Base-by-base conservation (phyloP, 2,113 vertebrate species). In the Pontoporia blainvillei region DNA sequence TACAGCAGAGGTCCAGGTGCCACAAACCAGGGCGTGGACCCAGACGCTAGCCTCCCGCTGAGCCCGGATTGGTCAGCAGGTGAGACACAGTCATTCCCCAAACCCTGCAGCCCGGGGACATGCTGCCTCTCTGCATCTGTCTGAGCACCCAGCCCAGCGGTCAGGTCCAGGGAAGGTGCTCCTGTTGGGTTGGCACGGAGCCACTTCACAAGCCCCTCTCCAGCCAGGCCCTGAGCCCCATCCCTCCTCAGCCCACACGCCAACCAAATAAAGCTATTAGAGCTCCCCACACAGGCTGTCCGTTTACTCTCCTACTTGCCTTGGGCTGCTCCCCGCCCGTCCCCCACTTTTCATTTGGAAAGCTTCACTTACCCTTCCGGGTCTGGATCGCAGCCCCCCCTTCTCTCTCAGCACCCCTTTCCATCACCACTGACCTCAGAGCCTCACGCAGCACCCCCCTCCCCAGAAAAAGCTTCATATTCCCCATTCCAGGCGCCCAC, bases 381-480 rank as follows among this genome's bases (percentile, higher is more conserved):
- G 52, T 17, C 73, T 34, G 14, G 54, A 12, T 52, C 72, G 3
- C 2, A 3, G n/a, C 10, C 61, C 13, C 13, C 1, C 27, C 15
- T 36, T 86, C 59, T 94, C 9, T 8, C 5, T 29, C 15, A 23
- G 34, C 14, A 34, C 23, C 18, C 14, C 2, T 25, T 83, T 27
- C 73, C 25, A 57, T 17, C 61, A 34, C 11, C 29, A 3, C 11
- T 52, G 31, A 23, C 39, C 39, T 21, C 69, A 39, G 10, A 52
- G 29, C 29, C 54, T 6, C 12, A 12, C 6, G 72, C 59, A 44
- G 41, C 13, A n/a, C 0, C 2, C 66, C 27, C 4, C 4, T 3
- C 21, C 13, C 15, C 2, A 14, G 66, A 18, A 31, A n/a, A 76
- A 4, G 6, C 67, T 83, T 39, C 39, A 15, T 5, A 15, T 5